Evolutionary conservation across 2,113 vertebrate genomes (phyloP).

Genomic region (Antechinus flavipes): DNA sequence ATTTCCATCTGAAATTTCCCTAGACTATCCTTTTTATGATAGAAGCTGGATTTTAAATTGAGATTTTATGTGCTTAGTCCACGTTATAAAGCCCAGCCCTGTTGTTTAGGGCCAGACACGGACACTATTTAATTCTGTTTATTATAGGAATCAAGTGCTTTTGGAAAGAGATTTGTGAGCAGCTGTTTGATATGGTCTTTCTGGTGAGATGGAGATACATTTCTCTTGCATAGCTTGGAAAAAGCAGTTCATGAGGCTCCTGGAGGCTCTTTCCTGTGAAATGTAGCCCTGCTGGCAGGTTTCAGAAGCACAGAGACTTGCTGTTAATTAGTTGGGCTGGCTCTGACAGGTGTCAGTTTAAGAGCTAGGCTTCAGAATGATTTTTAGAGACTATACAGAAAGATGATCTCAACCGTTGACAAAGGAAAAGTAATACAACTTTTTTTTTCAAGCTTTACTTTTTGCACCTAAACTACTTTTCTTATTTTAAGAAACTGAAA

Average conservation of each 20-base stretch:
- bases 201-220: slow-evolving; percentile 76
- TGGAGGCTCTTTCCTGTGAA: slow-evolving; percentile 72
- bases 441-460: slow-evolving; percentile 17
- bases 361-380: slow-evolving; percentile 49
- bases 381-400: slow-evolving; percentile 55
- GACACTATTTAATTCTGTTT: slow-evolving; percentile 81
- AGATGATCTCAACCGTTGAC: slow-evolving; percentile 48
- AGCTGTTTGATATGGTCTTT: slow-evolving; percentile 82
- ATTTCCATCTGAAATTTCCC: slow-evolving; percentile 71
- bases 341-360: slow-evolving; percentile 78
- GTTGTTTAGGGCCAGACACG: slow-evolving; percentile 75
- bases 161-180: slow-evolving; percentile 78
- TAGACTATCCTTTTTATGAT: slow-evolving; percentile 65
- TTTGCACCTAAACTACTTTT: background rate
- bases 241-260: slow-evolving; percentile 78
- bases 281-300: slow-evolving; percentile 70
- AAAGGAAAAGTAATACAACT: slow-evolving; percentile 30
- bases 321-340: slow-evolving; percentile 73
- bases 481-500: slow-evolving; percentile 12
- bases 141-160: slow-evolving; percentile 79
- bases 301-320: slow-evolving; percentile 63
- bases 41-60: slow-evolving; percentile 69
- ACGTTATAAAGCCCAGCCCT: slow-evolving; percentile 68
- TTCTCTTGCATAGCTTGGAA: slow-evolving; percentile 73
- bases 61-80: slow-evolving; percentile 58